Conservation (phyloP, 2,113 vertebrate genomes). For the Lates calcarifer region DNA sequence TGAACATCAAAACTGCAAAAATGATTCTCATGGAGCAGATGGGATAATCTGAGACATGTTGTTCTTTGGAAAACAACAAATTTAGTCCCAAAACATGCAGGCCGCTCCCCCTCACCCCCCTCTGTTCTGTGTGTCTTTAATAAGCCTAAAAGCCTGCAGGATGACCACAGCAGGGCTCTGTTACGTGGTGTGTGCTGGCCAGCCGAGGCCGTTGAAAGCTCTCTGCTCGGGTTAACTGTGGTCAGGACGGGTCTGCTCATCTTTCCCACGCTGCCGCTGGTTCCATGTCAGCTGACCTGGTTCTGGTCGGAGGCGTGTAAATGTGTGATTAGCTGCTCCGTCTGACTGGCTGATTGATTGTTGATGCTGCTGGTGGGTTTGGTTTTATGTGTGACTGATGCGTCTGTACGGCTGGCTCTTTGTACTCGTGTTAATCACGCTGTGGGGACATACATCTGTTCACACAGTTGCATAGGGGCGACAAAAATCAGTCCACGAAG, state of each 20-base stretch:
- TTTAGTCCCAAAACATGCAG: background rate
- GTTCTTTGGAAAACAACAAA: background rate
- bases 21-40: background rate
- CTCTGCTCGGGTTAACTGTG: slow-evolving; percentile 27
- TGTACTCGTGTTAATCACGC: background rate
- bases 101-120: background rate
- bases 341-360: slow-evolving; percentile 32
- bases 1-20: background rate
- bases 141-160: slow-evolving; percentile 59
- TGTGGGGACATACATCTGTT: background rate
- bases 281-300: slow-evolving; percentile 59
- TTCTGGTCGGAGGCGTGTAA: slow-evolving; percentile 25
- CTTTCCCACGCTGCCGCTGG: slow-evolving; percentile 63
- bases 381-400: slow-evolving; percentile 20
- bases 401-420: background rate
- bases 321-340: slow-evolving; percentile 42
- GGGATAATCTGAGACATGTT: background rate
- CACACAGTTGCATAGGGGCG: too few species aligned
- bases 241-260: slow-evolving; percentile 31
- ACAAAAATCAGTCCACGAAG: background rate
- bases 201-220: slow-evolving; percentile 1
- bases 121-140: slow-evolving; percentile 36
- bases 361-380: slow-evolving; percentile 15
- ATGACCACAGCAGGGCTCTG: slow-evolving; percentile 38
- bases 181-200: slow-evolving; percentile 33